Base-by-base conservation (phyloP, 2,888 invertebrate species). In the Bugula neritina region DNA sequence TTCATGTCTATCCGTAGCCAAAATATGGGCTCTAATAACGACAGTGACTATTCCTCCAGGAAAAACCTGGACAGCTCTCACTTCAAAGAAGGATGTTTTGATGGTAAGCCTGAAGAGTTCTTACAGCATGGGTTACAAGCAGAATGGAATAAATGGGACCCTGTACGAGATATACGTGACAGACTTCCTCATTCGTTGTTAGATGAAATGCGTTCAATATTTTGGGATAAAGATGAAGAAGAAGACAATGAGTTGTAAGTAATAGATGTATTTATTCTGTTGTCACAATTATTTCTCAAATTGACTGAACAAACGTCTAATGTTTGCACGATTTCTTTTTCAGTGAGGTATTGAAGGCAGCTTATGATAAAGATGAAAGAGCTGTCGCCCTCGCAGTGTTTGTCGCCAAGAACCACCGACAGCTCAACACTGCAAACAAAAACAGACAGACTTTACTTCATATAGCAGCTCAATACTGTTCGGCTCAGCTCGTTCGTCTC, bases 231-330 rank as follows among this genome's bases (percentile, higher is more conserved):
- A 63, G 63, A 63, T 27, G 63, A 43, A 43, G 43, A 43, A 43
- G 43, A 63, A 2, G 63, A 63, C 34, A 25, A 63, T 31, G 63
- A 63, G 13, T 63, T 63, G 63, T 63, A 63, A 63, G 63, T 63
- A 23, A n/a, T 43, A 43, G 17, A 43, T 43, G 43, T 43, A 43
- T 10, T 43, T 43, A 43, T 43, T 43, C 5, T 43, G 43, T 43
- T 10, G 43, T 43, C 17, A 17, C 43, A 43, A 43, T 43, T 5
- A 10, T 10, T 43, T 43, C 10, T 43, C 5, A 5, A 43, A 10
- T 43, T 43, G 17, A 5, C 17, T 43, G 5, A 43, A 17, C 17
- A 43, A 10, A 43, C 10, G 43, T 43, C 17, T 43, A 10, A 43
- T 10, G 5, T 43, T 43, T 5, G 43, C 5, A 43, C 43, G 10